These are phyloP conservation scores for Pantala flavescens DNA, from an alignment of 1,140 invertebrate species.

Conservation along the genomic window DNA sequence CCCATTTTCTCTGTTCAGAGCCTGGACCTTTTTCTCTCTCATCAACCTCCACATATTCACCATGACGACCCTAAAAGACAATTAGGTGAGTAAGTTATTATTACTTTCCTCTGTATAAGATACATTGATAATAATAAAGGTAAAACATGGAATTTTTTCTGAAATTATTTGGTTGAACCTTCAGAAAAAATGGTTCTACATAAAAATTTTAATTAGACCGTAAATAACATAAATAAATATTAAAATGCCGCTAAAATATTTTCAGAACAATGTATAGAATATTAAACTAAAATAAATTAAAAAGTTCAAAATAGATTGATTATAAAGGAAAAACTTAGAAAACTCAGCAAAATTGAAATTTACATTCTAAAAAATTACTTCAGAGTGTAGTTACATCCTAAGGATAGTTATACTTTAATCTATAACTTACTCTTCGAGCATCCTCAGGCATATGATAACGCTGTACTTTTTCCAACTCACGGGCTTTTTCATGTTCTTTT, in stretches of 20 bases:
- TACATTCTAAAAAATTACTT: too few species aligned
- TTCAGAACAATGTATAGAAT: too few species aligned
- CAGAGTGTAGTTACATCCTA: too few species aligned
- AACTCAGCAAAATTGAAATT: too few species aligned
- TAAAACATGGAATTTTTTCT: too few species aligned
- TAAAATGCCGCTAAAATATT: too few species aligned
- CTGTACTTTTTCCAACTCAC: constrained; percentile 82
- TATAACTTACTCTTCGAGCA: constrained; percentile 43
- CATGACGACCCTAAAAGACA: constrained; percentile 35
- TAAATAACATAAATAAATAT: background rate
- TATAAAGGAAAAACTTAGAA: too few species aligned
- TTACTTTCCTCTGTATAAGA: background rate
- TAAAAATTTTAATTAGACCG: background rate
- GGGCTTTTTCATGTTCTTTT: constrained; percentile 89
- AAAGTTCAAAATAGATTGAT: too few species aligned
- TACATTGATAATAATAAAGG: too few species aligned
- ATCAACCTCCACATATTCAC: constrained; percentile 80
- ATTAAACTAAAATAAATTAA: too few species aligned
- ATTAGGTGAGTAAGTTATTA: background rate
- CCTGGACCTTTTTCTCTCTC: constrained; percentile 73
- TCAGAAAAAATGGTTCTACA: background rate
- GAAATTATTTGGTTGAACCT: too few species aligned
- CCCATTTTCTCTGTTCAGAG: constrained; percentile 95
- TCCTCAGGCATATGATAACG: constrained; percentile 89
- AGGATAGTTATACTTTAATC: too few species aligned